These are phyloP conservation scores for Periophthalmus magnuspinnatus DNA, from an alignment of 2,797 vertebrate species.

Conservation along the genomic window DNA sequence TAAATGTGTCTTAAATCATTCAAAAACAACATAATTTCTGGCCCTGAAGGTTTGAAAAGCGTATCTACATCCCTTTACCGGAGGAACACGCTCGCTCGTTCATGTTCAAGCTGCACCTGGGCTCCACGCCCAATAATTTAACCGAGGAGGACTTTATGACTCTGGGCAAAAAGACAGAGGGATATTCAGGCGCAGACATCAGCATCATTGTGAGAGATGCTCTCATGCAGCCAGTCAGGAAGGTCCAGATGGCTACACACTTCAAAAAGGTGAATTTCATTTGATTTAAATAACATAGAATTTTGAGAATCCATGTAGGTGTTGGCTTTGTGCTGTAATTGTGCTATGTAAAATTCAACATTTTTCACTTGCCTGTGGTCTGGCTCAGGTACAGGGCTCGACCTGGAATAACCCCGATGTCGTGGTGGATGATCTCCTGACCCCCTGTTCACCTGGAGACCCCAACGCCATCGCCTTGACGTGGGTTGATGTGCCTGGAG, in stretches of 20 bases:
- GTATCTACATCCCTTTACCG: slow-evolving; percentile 85
- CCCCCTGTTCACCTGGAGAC: slow-evolving; percentile 90
- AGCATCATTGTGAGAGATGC: slow-evolving; percentile 91
- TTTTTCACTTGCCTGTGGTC: neutral
- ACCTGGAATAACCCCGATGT: slow-evolving; percentile 74
- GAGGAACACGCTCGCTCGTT: slow-evolving; percentile 81
- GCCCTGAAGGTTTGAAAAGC: slow-evolving; percentile 89
- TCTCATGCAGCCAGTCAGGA: slow-evolving; percentile 93
- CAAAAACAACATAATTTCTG: neutral
- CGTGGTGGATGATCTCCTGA: slow-evolving; percentile 84
- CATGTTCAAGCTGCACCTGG: slow-evolving; percentile 91
- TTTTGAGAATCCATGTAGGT: neutral
- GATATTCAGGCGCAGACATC: slow-evolving; percentile 93
- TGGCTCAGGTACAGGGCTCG: slow-evolving; percentile 81
- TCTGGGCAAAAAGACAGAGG: slow-evolving; percentile 85
- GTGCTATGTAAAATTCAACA: neutral
- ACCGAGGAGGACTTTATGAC: slow-evolving; percentile 81
- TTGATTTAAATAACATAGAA: neutral
- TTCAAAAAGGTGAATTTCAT: slow-evolving; percentile 85
- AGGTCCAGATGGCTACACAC: slow-evolving; percentile 92
- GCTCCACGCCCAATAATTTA: slow-evolving; percentile 82
- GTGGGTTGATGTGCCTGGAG: slow-evolving; percentile 90
- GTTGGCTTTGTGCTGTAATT: neutral
- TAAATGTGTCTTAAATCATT: neutral
- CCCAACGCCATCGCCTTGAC: slow-evolving; percentile 84